Evolutionary conservation across 2,113 vertebrate genomes (phyloP).

Genomic region (Sclerurus mexicanus): DNA sequence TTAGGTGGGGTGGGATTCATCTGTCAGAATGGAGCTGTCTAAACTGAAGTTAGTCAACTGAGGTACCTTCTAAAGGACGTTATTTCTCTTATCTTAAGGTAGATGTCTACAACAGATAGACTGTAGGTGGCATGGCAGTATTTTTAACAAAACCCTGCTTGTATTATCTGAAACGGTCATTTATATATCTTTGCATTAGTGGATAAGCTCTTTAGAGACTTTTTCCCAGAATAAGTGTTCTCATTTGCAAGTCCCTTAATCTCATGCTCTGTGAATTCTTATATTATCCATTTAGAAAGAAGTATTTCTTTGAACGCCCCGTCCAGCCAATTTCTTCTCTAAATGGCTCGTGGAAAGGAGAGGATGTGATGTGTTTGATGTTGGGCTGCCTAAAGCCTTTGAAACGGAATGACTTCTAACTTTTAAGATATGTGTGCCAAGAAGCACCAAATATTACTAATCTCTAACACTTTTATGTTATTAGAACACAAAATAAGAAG

Average conservation of each 20-base stretch:
- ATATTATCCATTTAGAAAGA: conserved; percentile 13
- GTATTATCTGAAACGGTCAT: background rate
- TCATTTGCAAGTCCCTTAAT: conserved; percentile 34
- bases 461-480: background rate
- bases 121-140: background rate
- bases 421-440: background rate
- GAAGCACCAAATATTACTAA: conserved; percentile 4
- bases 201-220: background rate
- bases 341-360: background rate
- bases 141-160: background rate
- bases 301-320: background rate
- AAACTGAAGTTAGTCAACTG: background rate
- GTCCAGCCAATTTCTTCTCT: background rate
- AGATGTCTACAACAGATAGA: background rate
- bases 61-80: background rate
- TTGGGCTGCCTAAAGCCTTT: conserved; percentile 20
- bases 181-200: background rate
- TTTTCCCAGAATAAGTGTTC: background rate
- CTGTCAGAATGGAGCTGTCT: background rate
- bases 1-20: background rate
- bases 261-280: background rate
- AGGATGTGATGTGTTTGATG: background rate
- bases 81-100: background rate
- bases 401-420: background rate
- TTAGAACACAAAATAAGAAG: background rate